Evolutionary conservation across 2,888 invertebrate species (phyloP), one percentile per base, ranked within the genome.

Genomic region (Phania funesta): DNA sequence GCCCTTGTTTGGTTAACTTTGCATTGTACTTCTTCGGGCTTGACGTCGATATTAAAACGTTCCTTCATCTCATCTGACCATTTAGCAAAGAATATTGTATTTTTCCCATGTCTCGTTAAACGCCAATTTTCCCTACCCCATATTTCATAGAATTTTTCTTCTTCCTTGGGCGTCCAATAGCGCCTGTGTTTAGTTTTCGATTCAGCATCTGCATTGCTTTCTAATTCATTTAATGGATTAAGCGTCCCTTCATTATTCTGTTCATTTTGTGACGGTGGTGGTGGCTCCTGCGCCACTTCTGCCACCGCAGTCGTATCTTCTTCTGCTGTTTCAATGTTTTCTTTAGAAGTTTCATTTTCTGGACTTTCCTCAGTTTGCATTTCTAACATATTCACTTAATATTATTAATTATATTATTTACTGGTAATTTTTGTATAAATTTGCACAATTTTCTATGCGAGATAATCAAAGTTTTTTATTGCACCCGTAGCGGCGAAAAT

Each of bases 71-170:
- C 89, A 24, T 87, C 87, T 0, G 89, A 84, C 89, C 89, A 89
- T 16, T 87, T 78, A 7, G 82, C 87, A 80, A 89, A 89, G 65
- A 85, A 88, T 38, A 89, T 84, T 0, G 90, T 89, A 46, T 89
- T 89, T 64, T 89, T 89, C 6, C 89, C 89, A 50, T 88, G 87
- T 7, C 86, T 85, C 5, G 89, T 89, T 6, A 89, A 84, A 9
- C 87, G 87, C 89, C 89, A 89, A 56, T 89, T 89, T 48, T 89
- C 89, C 1, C 89, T 86, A 4, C 89, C 89, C 89, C 89, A 89
- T n/a, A 89, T 88, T 77, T 89, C 88, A 73, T 87, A 87, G 62
- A 89, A 87, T 3, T 85, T 86, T 73, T 89, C 88, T 82, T 89
- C 89, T 80, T 89, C 89, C 68, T 86, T 87, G 29, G 89, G 86